Evolutionary conservation across 2,888 invertebrate species (phyloP), one percentile per base, ranked within the genome.

Genomic region (Acleris sparsana): DNA sequence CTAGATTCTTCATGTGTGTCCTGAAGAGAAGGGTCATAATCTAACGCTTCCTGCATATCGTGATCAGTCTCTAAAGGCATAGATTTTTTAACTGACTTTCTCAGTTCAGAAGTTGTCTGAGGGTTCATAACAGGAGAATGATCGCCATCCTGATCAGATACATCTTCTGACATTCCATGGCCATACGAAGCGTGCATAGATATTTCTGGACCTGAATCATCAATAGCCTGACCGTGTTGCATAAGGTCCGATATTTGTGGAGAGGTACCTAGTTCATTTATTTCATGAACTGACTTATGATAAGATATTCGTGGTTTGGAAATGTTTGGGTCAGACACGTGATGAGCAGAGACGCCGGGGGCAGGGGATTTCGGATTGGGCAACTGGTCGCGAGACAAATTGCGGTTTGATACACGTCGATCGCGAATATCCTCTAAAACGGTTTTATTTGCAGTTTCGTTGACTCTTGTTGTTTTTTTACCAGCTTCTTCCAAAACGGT

Each of bases 391-490:
- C 51, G 51, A 17, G 55, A 53, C 25, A 64, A 16, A 20, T 59
- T 33, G 16, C 20, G 49, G 13, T 25, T 57, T 5, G 65, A 66
- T 18, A 39, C 33, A 20, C 46, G 51, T 17, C 17, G 22, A 33
- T 51, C 20, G 20, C 66, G 61, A 18, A 62, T 57, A 33, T 65
- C 64, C 17, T 63, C 63, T 48, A 53, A 62, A 29, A 51, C 51
- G 5, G 60, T 44, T 13, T 39, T 13, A 17, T 17, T 17, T 17
- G 6, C 20, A 11, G 49, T 60, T 17, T 64, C 59, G 18, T 53
- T 59, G 16, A 53, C 11, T 29, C 16, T 79, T 2, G 82, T 78
- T 0, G 77, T 74, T 16, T 79, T 78, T 2, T 73, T 65, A 43
- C 22, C 39, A 39, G 13, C 13, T 39, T 39, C 39, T 3, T 39